Evolutionary conservation across 2,797 vertebrate genomes (phyloP).

Genomic region (Diplodus sargus): DNA sequence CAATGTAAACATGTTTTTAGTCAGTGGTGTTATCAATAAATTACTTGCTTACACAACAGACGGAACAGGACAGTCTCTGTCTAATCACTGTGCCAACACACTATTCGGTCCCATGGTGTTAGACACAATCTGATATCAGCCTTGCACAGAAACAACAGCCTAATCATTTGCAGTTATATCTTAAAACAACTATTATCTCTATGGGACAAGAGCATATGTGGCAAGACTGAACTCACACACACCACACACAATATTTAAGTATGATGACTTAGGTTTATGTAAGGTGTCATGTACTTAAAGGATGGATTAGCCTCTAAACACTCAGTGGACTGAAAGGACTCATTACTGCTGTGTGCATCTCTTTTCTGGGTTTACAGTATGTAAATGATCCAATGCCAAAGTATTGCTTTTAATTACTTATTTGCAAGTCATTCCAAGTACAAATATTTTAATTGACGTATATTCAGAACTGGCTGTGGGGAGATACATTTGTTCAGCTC

Average conservation of each 20-base stretch:
- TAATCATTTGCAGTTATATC: not conserved
- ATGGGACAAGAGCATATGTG: not conserved
- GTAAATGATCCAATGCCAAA: not conserved
- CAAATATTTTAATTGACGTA: not conserved
- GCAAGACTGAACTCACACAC: not conserved
- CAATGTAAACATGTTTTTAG: not conserved
- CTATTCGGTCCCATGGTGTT: not conserved
- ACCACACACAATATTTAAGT: not conserved
- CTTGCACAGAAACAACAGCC: not conserved
- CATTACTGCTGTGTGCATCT: not conserved
- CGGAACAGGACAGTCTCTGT: not conserved
- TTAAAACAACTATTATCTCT: not conserved
- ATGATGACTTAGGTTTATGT: not conserved
- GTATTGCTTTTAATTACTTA: not conserved
- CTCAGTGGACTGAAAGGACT: not conserved
- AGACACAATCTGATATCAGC: not conserved
- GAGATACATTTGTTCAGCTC: constrained; percentile 4
- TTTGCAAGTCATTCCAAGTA: not conserved
- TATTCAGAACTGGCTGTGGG: not conserved
- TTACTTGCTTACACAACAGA: not conserved
- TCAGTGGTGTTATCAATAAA: not conserved
- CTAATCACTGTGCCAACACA: not conserved
- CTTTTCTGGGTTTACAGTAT: not conserved
- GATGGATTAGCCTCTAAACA: constrained; percentile 1
- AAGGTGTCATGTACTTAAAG: not conserved